Percentiles rank a stretch among this genome's conserved stretches.
Evolutionary conservation across 2,113 vertebrate species (phyloP).

Genomic region (Lucifuga dentata): DNA sequence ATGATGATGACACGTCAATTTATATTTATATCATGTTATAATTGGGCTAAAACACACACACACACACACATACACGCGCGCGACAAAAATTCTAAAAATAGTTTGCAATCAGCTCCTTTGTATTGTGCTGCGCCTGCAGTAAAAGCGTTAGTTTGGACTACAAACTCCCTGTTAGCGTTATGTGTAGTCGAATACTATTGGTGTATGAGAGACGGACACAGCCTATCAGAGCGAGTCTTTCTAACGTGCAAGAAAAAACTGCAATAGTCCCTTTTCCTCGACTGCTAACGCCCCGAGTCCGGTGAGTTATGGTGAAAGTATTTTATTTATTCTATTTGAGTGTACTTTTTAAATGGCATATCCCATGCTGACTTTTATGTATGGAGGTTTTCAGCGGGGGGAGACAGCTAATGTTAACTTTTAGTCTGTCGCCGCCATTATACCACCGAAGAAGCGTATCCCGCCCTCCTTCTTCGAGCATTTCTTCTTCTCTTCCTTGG

Average conservation of each 20-base stretch:
- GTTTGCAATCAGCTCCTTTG: too few species aligned
- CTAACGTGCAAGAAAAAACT: constrained; percentile 62
- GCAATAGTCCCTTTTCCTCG: constrained; percentile 73
- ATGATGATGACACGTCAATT: too few species aligned
- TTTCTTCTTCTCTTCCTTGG: constrained; percentile 70
- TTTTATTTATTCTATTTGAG: not conserved
- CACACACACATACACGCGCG: too few species aligned
- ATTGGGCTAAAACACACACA: too few species aligned
- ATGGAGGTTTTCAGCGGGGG: constrained; percentile 78
- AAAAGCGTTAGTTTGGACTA: constrained; percentile 44
- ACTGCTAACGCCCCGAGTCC: constrained; percentile 47
- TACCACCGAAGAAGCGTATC: constrained; percentile 86
- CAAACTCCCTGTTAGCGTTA: constrained; percentile 31
- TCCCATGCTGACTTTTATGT: not conserved
- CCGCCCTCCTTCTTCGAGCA: constrained; percentile 73
- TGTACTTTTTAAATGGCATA: not conserved
- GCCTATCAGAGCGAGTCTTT: constrained; percentile 73
- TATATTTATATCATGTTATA: too few species aligned
- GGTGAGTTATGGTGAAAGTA: constrained; percentile 71
- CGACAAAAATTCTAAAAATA: too few species aligned
- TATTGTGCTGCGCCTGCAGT: not conserved
- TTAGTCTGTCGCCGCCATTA: constrained; percentile 78
- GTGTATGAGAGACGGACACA: constrained; percentile 15
- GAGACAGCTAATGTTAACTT: constrained; percentile 78
- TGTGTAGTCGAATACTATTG: constrained; percentile 70